Percentiles rank a stretch among this genome's conserved stretches.
Evolutionary conservation across 2,797 vertebrate genomes (phyloP).

Genomic region (Ficedula albicollis): DNA sequence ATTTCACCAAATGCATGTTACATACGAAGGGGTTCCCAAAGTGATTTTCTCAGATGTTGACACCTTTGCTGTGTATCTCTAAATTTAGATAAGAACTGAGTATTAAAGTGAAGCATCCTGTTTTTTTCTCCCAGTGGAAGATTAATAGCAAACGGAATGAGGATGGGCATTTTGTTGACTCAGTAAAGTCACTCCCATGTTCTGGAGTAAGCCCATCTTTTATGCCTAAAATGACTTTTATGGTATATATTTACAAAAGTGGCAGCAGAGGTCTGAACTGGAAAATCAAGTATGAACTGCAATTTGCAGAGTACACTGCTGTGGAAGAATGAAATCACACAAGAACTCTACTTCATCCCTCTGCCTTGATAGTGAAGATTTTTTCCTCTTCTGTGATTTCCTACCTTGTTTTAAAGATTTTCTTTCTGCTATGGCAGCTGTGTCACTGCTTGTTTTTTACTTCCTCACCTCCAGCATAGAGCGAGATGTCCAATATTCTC

Average conservation of each 20-base stretch:
- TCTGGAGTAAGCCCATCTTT: not conserved
- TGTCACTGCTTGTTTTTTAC: not conserved
- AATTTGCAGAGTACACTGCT: not conserved
- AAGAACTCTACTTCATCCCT: not conserved
- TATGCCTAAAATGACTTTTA: not conserved
- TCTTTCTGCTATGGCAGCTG: not conserved
- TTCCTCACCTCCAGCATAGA: not conserved
- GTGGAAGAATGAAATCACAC: not conserved
- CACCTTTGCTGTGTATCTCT: not conserved
- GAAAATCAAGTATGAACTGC: not conserved
- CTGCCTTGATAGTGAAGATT: not conserved
- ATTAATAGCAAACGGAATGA: not conserved
- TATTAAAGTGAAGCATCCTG: not conserved
- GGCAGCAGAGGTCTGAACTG: not conserved
- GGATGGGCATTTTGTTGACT: not conserved
- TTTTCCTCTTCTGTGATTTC: not conserved
- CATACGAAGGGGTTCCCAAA: not conserved
- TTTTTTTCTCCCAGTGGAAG: not conserved
- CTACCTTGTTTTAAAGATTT: not conserved
- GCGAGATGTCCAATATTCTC: not conserved
- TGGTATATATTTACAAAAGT: not conserved
- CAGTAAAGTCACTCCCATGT: not conserved
- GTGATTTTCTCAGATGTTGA: not conserved
- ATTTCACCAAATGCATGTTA: not conserved
- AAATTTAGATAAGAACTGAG: not conserved